phyloP scores from a whole-genome alignment of 2,797 vertebrate genomes.

The Tokudaia tokunoshimensis region DNA sequence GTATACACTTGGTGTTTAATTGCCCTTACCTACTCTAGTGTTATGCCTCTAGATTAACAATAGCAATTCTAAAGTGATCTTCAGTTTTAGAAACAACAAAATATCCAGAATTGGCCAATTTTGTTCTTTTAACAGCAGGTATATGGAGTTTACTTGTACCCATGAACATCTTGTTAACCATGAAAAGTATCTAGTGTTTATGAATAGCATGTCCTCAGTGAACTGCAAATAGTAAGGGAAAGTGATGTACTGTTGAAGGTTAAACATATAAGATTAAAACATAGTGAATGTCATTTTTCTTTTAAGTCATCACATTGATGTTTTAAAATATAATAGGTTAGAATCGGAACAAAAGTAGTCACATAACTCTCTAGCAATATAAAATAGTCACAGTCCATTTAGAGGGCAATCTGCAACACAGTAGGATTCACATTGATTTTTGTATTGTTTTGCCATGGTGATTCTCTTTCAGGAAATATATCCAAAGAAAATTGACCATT shows the following conservation, averaged over 20 bases:
- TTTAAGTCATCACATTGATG: background rate
- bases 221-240: constrained; percentile 34
- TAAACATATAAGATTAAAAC: constrained; percentile 26
- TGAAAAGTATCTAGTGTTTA: constrained; percentile 26
- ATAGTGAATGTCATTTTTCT: background rate
- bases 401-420: constrained; percentile 37
- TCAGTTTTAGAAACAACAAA: constrained; percentile 54
- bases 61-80: constrained; percentile 31
- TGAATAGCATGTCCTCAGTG: background rate
- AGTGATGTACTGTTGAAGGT: background rate
- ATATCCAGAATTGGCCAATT: constrained; percentile 19
- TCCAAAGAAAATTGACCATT: constrained; percentile 8
- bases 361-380: background rate
- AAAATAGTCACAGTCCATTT: background rate
- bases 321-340: constrained; percentile 17
- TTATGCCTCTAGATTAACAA: background rate
- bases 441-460: constrained; percentile 31
- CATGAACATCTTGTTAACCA: constrained; percentile 24
- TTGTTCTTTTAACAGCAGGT: constrained; percentile 40
- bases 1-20: constrained; percentile 37
- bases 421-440: background rate
- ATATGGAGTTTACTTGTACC: background rate
- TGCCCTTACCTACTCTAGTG: background rate
- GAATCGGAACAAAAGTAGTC: background rate
- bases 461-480: constrained; percentile 12